Conservation (phyloP, 2,113 vertebrate genomes). For the Eulemur rufifrons region DNA sequence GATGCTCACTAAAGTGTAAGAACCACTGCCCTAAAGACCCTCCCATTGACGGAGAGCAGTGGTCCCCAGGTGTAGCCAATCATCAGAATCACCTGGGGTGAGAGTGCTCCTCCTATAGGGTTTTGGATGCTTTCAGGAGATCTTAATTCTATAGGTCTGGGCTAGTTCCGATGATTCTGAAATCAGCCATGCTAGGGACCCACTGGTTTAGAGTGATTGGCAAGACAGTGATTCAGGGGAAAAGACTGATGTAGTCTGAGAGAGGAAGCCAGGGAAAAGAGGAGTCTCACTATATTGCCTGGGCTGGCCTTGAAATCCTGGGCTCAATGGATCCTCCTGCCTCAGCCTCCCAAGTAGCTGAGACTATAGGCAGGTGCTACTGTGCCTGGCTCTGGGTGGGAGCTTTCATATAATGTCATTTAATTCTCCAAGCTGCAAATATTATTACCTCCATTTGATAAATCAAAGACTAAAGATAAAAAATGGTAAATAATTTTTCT, state of each 20-base stretch:
- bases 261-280: not conserved
- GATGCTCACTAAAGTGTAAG: not conserved
- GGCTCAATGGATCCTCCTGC: not conserved
- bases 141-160: not conserved
- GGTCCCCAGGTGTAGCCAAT: not conserved
- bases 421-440: not conserved
- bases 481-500: slow-evolving; percentile 11
- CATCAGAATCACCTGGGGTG: not conserved
- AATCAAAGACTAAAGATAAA: slow-evolving; percentile 13
- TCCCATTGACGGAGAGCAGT: not conserved
- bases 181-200: not conserved
- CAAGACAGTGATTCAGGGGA: not conserved
- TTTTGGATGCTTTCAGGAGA: not conserved
- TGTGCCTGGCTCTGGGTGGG: not conserved
- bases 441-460: slow-evolving; percentile 3
- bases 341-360: not conserved
- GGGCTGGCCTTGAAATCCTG: not conserved
- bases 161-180: not conserved
- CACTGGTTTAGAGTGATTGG: not conserved
- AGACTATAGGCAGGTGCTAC: not conserved
- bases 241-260: not conserved
- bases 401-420: not conserved
- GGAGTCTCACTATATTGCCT: not conserved
- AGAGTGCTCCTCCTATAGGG: not conserved
- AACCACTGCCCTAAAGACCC: not conserved